Evolutionary conservation across 35 echinoderm and acorn worm genomes (phyloP).

Genomic region (Apostichopus parvimensis): DNA sequence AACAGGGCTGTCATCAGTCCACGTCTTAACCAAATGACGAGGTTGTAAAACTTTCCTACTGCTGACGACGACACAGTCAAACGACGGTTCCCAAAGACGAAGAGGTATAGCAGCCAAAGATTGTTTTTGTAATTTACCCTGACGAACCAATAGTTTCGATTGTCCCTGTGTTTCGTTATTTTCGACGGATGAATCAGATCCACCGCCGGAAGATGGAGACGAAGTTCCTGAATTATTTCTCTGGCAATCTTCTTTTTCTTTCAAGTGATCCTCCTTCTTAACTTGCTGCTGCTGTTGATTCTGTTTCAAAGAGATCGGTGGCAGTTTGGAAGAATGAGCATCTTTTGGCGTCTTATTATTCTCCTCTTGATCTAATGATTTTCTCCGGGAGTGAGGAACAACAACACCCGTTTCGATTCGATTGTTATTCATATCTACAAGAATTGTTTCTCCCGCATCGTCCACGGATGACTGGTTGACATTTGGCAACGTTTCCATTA

Average conservation of each 20-base stretch:
- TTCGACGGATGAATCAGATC: not conserved
- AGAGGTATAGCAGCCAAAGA: constrained; percentile 18
- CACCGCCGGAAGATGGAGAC: not conserved
- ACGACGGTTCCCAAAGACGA: constrained; percentile 43
- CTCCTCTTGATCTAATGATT: not conserved
- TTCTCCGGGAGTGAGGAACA: not conserved
- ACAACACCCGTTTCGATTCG: not conserved
- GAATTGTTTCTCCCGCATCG: not conserved
- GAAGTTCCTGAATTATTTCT: constrained; percentile 9
- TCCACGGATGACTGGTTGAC: not conserved
- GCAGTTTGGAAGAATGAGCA: constrained; percentile 1
- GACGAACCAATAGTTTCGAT: not conserved
- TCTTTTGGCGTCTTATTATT: not conserved
- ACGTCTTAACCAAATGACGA: constrained; percentile 17
- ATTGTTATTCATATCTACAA: constrained; percentile 24
- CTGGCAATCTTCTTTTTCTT: not conserved
- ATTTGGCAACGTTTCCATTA: constrained; percentile 35
- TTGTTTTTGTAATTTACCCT: constrained; percentile 40
- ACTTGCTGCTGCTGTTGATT: not conserved
- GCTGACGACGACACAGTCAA: constrained; percentile 41
- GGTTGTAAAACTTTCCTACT: constrained; percentile 42
- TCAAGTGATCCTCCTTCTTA: not conserved
- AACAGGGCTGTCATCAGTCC: not conserved
- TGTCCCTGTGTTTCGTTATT: not conserved
- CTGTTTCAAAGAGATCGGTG: constrained; percentile 27